Evolutionary conservation across 2,888 invertebrate genomes (phyloP).

Genomic region (Cepaea hortensis): DNA sequence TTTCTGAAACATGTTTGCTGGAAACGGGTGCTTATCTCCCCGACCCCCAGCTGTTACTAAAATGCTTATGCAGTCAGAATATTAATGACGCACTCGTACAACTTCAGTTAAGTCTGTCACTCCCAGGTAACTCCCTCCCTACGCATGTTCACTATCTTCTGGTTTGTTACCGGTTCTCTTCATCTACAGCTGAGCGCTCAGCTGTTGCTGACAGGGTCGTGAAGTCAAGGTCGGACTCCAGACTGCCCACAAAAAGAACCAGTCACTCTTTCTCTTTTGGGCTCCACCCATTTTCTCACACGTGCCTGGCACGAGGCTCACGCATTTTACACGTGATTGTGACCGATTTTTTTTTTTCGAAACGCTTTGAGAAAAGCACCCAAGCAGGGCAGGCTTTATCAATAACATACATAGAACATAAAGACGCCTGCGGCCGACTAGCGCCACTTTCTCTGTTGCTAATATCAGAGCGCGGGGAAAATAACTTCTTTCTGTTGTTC

Average conservation of each 20-base stretch:
- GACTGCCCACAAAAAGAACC: constrained; percentile 24
- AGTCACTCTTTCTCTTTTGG: neutral
- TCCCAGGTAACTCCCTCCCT: too few species aligned
- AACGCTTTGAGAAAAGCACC: too few species aligned
- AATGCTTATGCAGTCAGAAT: too few species aligned
- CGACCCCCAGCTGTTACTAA: too few species aligned
- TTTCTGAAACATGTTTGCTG: too few species aligned
- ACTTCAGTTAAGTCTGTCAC: too few species aligned
- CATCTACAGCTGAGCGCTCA: neutral
- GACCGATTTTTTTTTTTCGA: constrained; percentile 12
- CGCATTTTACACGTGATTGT: constrained; percentile 7
- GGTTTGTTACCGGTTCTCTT: too few species aligned
- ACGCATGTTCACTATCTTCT: too few species aligned
- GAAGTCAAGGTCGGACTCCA: constrained; percentile 17
- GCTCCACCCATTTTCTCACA: constrained; percentile 19
- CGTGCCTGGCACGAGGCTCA: neutral
- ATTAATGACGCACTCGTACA: too few species aligned
- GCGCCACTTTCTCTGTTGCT: constrained; percentile 19
- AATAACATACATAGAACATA: neutral
- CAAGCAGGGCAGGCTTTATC: neutral
- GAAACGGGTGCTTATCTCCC: too few species aligned
- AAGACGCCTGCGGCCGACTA: neutral
- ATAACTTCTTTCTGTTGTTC: neutral
- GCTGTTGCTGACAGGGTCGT: neutral
- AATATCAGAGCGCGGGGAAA: neutral